Conservation (phyloP, 2,888 invertebrate genomes). For the Cephalotes varians region DNA sequence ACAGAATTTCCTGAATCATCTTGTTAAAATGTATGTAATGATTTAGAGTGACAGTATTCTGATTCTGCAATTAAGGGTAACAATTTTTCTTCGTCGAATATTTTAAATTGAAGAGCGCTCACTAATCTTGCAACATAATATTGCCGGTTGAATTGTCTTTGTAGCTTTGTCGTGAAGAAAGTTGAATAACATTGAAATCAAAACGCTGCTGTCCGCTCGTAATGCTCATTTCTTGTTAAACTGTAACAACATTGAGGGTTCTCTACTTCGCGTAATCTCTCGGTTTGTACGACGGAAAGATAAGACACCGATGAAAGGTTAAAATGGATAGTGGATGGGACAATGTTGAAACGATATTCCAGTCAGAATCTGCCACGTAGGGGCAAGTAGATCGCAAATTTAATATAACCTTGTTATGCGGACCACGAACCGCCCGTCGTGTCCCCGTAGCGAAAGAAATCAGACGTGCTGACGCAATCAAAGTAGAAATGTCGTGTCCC, state of each 20-base stretch:
- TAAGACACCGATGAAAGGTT: slow-evolving; percentile 8
- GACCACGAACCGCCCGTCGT: slow-evolving; percentile 16
- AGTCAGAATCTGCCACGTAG: slow-evolving; percentile 17
- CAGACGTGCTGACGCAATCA: slow-evolving; percentile 51
- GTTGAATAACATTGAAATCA: slow-evolving; percentile 16
- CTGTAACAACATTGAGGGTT: slow-evolving; percentile 21
- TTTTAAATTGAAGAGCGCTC: slow-evolving; percentile 13
- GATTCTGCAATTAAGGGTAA: neutral
- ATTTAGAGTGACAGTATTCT: neutral
- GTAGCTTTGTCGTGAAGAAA: neutral
- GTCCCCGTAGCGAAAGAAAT: slow-evolving; percentile 62
- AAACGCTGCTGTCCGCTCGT: slow-evolving; percentile 1
- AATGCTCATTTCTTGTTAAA: slow-evolving; percentile 4
- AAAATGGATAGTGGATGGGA: neutral
- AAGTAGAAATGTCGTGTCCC: slow-evolving; percentile 57
- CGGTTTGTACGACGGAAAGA: slow-evolving; percentile 19
- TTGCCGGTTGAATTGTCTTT: neutral
- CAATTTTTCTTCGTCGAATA: slow-evolving; percentile 15
- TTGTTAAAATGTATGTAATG: neutral
- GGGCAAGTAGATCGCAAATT: slow-evolving; percentile 49
- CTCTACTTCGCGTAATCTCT: slow-evolving; percentile 40
- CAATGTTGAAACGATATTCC: slow-evolving; percentile 43
- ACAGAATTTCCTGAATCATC: neutral
- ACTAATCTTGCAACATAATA: slow-evolving; percentile 19
- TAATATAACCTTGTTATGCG: slow-evolving; percentile 68